phyloP scores from a whole-genome alignment of 2,888 invertebrate species.

The Microctonus aethiopoides region DNA sequence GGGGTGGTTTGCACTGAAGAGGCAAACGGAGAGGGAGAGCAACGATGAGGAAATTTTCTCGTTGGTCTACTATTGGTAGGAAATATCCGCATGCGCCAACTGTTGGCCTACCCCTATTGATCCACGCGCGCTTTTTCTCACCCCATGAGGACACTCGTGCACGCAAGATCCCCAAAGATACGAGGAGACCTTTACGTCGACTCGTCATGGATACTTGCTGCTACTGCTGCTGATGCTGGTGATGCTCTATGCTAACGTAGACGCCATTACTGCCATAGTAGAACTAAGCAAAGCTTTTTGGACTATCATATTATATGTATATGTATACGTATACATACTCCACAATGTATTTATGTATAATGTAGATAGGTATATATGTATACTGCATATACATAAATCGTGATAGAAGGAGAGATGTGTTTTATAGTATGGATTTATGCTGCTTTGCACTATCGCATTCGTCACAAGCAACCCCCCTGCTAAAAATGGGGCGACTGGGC shows the following conservation, averaged over 20 bases:
- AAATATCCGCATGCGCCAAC: slow-evolving; percentile 56
- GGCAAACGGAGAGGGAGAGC: too few species aligned
- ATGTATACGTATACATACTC: neutral
- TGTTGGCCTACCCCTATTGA: slow-evolving; percentile 58
- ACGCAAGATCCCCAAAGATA: slow-evolving; percentile 61
- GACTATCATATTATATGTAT: slow-evolving; percentile 10
- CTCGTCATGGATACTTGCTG: slow-evolving; percentile 44
- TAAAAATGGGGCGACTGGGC: neutral
- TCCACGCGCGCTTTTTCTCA: slow-evolving; percentile 47
- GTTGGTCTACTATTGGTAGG: slow-evolving; percentile 55
- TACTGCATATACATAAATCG: neutral
- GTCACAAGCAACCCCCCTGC: neutral
- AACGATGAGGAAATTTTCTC: slow-evolving; percentile 51
- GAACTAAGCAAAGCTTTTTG: slow-evolving; percentile 19
- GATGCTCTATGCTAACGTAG: slow-evolving; percentile 37
- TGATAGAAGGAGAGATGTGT: slow-evolving; percentile 5
- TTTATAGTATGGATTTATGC: slow-evolving; percentile 31
- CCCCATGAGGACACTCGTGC: slow-evolving; percentile 53
- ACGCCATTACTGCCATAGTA: slow-evolving; percentile 40
- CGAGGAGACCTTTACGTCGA: slow-evolving; percentile 49
- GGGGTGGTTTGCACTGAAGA: too few species aligned
- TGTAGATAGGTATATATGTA: neutral
- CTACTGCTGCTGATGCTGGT: slow-evolving; percentile 33
- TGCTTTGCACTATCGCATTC: slow-evolving; percentile 17
- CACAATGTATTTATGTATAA: neutral